Base-by-base conservation (phyloP, 2,797 vertebrate genomes). In the Molossus alvarezi region DNA sequence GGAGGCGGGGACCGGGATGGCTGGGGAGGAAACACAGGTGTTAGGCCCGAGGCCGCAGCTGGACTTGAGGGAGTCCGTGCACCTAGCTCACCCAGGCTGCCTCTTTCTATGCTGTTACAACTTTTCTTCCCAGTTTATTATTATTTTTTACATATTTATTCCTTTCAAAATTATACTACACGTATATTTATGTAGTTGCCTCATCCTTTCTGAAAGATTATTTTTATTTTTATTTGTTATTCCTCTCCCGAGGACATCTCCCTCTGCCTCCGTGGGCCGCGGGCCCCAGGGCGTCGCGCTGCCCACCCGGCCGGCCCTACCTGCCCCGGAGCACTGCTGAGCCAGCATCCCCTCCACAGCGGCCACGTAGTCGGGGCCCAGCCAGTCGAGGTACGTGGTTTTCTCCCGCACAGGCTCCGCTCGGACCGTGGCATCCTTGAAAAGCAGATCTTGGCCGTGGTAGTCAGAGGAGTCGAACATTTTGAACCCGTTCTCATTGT, bases 381-480 rank as follows among this genome's bases (percentile, higher is more conserved):
- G 98, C 99, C 99, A 99, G 33, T 99, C 98, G 41, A 97, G 27
- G 15, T 99, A 99, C 0, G 99, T 99, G 95, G 98, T 99, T 79
- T 80, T 99, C 86, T 99, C 99, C 37, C 87, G 96, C 0, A 99
- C 99, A 0, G 98, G 99, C 90, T 99, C 98, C 0, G 99, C 98
- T 48, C 90, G 98, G 45, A 99, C 21, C 0, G 99, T 98, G 88
- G 99, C 99, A 97, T 99, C 99, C 97, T 99, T 99, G 98, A 99
- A 99, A 94, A 99, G 98, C 91, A 99, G 98, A 97, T 99, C 99
- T 88, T 98, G 98, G 90, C 99, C 99, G 0, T 94, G 18, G 91
- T 99, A 99, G 45, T 14, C 0, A 87, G 98, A 97, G 2, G 99
- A 99, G 98, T 99, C 98, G 87, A 99, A 99, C 99, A 99, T 99